A percentile compares a stretch with the other conserved stretches of the same genome.
These are phyloP conservation scores for Phania funesta DNA, from an alignment of 2,888 invertebrate species.

Conservation along the genomic window DNA sequence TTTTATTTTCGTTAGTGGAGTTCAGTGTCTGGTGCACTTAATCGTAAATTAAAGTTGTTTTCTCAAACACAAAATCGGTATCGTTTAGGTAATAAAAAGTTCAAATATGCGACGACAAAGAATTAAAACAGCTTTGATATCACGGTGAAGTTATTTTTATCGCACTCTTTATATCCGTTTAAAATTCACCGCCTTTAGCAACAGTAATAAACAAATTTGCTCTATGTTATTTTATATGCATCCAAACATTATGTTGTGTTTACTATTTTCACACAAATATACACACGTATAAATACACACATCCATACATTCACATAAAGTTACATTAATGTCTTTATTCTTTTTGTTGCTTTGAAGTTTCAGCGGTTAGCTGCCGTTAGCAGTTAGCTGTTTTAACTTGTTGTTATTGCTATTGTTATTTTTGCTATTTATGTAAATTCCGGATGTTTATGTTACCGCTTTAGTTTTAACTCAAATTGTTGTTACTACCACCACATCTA, in stretches of 20 bases:
- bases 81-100: no score
- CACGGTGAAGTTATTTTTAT: no score
- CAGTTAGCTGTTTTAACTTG: slow-evolving; percentile 13
- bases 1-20: no score
- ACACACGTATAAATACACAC: slow-evolving; percentile 26
- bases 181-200: slow-evolving; percentile 47
- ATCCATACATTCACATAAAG: slow-evolving; percentile 43
- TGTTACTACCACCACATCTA: slow-evolving; percentile 16
- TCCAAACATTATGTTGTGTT: slow-evolving; percentile 27
- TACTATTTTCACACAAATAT: neutral
- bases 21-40: no score
- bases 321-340: slow-evolving; percentile 49
- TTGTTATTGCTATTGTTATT: slow-evolving; percentile 37
- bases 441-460: slow-evolving; percentile 65
- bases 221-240: slow-evolving; percentile 37
- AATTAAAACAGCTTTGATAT: no score
- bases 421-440: slow-evolving; percentile 54
- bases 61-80: no score
- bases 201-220: slow-evolving; percentile 51
- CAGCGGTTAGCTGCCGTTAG: slow-evolving; percentile 34
- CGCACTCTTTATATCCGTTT: no score
- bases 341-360: slow-evolving; percentile 52
- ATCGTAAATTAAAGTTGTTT: no score
- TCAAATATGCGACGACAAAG: no score
- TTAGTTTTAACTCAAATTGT: slow-evolving; percentile 46